Conservation (phyloP, 1,140 invertebrate genomes). For the Halictus rubicundus region DNA sequence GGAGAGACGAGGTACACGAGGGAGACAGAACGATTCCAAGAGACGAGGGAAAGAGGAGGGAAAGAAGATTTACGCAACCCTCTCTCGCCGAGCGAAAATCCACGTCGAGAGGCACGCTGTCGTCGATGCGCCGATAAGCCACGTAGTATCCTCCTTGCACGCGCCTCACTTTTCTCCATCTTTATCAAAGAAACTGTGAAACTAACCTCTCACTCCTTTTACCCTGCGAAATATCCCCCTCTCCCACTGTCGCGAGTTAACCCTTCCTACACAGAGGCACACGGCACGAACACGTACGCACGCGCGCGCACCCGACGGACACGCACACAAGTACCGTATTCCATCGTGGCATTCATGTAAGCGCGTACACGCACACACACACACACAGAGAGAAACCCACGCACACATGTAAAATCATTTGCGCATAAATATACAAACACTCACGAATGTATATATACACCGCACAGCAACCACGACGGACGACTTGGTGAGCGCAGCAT, state of each 20-base stretch:
- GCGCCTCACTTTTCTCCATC: conserved; percentile 35
- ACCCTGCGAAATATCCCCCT: conserved; percentile 31
- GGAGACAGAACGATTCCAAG: conserved; percentile 35
- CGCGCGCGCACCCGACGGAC: background rate
- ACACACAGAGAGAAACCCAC: background rate
- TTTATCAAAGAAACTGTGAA: conserved; percentile 56
- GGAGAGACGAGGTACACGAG: conserved; percentile 38
- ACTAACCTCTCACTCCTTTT: conserved; percentile 59
- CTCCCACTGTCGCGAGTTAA: conserved; percentile 39
- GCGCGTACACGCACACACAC: background rate
- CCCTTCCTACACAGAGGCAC: conserved; percentile 47
- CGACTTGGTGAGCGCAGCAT: conserved; percentile 4
- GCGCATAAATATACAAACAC: conserved; percentile 28
- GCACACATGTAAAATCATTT: conserved; percentile 6
- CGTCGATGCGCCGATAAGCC: conserved; percentile 68
- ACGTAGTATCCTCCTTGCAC: conserved; percentile 59
- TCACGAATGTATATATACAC: conserved; percentile 23
- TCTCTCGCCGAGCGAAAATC: conserved; percentile 69
- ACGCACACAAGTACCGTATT: conserved; percentile 18
- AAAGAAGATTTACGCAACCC: conserved; percentile 76
- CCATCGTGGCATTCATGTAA: conserved; percentile 18
- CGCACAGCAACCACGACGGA: conserved; percentile 10
- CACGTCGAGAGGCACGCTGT: conserved; percentile 65
- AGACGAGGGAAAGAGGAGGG: conserved; percentile 33
- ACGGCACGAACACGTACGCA: conserved; percentile 1